These are phyloP conservation scores for Bhutanitis thaidina DNA, from an alignment of 2,888 invertebrate species.

Conservation along the genomic window DNA sequence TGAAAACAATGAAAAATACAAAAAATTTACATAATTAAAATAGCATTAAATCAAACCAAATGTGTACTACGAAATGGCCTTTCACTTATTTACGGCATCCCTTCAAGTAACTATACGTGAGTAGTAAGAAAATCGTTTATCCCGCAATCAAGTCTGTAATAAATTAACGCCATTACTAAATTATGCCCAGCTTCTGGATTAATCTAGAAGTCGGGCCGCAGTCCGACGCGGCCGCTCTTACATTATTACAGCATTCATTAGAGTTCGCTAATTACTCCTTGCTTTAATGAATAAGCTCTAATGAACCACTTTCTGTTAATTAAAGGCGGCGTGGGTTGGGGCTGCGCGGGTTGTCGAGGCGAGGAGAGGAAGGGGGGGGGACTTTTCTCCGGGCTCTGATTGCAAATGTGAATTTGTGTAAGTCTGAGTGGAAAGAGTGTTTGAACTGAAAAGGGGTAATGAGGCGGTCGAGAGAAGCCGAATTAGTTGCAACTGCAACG, in stretches of 20 bases:
- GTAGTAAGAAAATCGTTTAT: constrained; percentile 45
- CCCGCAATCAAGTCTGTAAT: constrained; percentile 68
- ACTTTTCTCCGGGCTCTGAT: constrained; percentile 78
- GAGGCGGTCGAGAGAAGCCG: constrained; percentile 68
- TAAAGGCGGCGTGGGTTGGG: constrained; percentile 83
- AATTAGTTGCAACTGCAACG: constrained; percentile 64
- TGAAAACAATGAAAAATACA: too few relatives aligned
- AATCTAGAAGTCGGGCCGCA: constrained; percentile 77
- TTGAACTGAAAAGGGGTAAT: constrained; percentile 75
- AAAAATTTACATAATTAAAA: too few relatives aligned
- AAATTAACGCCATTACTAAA: constrained; percentile 76
- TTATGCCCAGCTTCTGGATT: constrained; percentile 75
- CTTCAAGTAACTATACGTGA: constrained; percentile 17
- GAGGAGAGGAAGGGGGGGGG: constrained; percentile 39
- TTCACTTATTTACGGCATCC: constrained; percentile 16
- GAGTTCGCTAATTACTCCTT: constrained; percentile 94
- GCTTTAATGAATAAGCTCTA: constrained; percentile 94
- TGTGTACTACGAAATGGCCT: too few relatives aligned
- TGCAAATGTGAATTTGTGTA: constrained; percentile 81
- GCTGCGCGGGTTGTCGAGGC: constrained; percentile 47
- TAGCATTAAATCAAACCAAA: too few relatives aligned
- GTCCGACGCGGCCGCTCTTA: constrained; percentile 80
- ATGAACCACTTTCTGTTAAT: constrained; percentile 95
- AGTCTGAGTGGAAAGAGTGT: constrained; percentile 76
- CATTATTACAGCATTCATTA: constrained; percentile 91